These are phyloP conservation scores for Bos taurus DNA, from an alignment of 2,113 vertebrate species.

Conservation along the genomic window ARS-UCD2.0 NC_037346.1:33413501-33414000, in stretches of 20 bases:
- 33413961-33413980: background rate
- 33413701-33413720: background rate
- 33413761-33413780: conserved; percentile 90
- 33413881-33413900: conserved; percentile 93
- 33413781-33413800: conserved; percentile 89
- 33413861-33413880: conserved; percentile 92
- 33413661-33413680: background rate
- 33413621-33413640: background rate
- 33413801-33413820: conserved; percentile 91
- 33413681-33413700: background rate
- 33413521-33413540: background rate
- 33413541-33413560: background rate
- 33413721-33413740: background rate
- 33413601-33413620: background rate
- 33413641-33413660: background rate
- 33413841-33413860: conserved; percentile 90
- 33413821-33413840: conserved; percentile 90
- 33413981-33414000: background rate
- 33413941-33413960: conserved; percentile 71
- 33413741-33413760: conserved; percentile 18
- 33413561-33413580: background rate
- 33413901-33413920: conserved; percentile 97
- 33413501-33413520: background rate
- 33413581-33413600: background rate
- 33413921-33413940: conserved; percentile 96